A percentile compares a stretch with the other conserved stretches of the same genome.
These are phyloP conservation scores for Aleiodes leptofemur DNA, from an alignment of 2,888 invertebrate species.

Conservation along the genomic window DNA sequence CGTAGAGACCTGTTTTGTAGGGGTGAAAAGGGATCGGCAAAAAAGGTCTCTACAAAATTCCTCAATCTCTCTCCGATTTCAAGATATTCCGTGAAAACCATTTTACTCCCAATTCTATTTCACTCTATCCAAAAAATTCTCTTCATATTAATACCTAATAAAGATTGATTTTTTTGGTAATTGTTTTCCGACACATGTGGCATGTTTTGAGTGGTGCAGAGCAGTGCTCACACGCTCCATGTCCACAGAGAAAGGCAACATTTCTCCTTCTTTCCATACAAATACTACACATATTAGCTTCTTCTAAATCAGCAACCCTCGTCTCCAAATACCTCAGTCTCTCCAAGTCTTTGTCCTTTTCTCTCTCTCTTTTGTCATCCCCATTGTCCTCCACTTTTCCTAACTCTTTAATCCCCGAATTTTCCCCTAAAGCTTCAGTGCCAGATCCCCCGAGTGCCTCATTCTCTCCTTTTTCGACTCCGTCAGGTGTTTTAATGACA, in stretches of 20 bases:
- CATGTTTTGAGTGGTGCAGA: conserved; percentile 88
- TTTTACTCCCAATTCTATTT: background rate
- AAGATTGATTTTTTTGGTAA: conserved; percentile 84
- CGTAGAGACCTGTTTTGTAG: no score
- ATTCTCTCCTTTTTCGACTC: background rate
- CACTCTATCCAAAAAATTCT: conserved; percentile 18
- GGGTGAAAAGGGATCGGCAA: no score
- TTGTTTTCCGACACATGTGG: conserved; percentile 90
- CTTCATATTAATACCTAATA: conserved; percentile 69
- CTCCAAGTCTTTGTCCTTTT: conserved; percentile 70
- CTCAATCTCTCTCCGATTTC: conserved; percentile 38
- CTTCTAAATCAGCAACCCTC: conserved; percentile 90
- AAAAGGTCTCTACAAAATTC: no score
- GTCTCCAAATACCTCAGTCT: conserved; percentile 81
- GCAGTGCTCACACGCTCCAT: conserved; percentile 89
- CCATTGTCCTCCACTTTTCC: conserved; percentile 35
- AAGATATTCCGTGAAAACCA: conserved; percentile 15
- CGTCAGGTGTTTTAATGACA: background rate
- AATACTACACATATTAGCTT: conserved; percentile 89
- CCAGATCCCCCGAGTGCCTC: background rate
- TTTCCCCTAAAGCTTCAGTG: conserved; percentile 42
- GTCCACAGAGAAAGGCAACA: conserved; percentile 92
- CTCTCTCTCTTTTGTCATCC: conserved; percentile 59
- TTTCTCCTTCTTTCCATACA: conserved; percentile 91
- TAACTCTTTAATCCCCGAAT: conserved; percentile 10